A percentile compares a stretch with the other conserved stretches of the same genome.
These are phyloP conservation scores for Megaleporinus macrocephalus DNA, from an alignment of 2,113 vertebrate species.

Conservation along the genomic window DNA sequence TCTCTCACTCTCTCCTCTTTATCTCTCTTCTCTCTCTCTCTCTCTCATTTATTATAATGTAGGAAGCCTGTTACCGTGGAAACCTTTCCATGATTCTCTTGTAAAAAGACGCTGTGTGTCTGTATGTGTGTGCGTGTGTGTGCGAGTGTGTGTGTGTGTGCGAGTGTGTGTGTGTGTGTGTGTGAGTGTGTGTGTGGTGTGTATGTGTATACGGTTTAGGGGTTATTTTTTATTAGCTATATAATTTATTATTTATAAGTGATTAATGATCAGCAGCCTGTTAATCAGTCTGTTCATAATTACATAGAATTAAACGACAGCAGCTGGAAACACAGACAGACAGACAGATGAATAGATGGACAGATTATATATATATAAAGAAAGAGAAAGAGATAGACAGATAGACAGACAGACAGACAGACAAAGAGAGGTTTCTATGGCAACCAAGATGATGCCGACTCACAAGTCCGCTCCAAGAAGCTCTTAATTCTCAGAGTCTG, in stretches of 20 bases:
- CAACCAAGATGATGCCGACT: slow-evolving; percentile 46
- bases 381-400: neutral
- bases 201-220: no score
- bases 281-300: no score
- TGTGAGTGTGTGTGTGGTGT: no score
- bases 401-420: neutral
- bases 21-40: neutral
- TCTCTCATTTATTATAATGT: slow-evolving; percentile 66
- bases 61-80: slow-evolving; percentile 64
- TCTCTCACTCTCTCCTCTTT: neutral
- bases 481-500: slow-evolving; percentile 27
- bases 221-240: no score
- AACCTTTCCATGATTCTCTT: slow-evolving; percentile 57
- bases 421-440: slow-evolving; percentile 59
- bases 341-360: neutral
- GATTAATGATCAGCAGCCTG: no score
- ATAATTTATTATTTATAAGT: no score
- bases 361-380: slow-evolving; percentile 30
- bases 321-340: neutral
- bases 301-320: no score
- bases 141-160: no score
- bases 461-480: slow-evolving; percentile 22
- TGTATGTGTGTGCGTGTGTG: neutral
- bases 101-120: neutral
- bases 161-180: no score